Base-by-base conservation (phyloP, 2,888 invertebrate species). In the Monopis laevigella region DNA sequence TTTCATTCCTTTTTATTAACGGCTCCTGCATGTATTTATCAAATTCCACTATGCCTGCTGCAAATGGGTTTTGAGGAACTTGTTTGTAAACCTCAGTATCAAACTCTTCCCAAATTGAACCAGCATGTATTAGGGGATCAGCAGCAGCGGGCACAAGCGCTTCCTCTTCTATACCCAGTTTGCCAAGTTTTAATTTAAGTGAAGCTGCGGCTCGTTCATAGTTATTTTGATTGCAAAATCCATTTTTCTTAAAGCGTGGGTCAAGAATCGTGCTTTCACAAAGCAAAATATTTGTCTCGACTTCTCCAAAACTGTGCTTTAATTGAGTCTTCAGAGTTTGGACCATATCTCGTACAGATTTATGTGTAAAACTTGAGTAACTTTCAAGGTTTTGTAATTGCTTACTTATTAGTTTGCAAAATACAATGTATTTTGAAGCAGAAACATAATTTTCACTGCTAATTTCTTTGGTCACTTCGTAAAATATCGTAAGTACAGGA, bases 21-120 rank as follows among this genome's bases (percentile, higher is more conserved):
- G 46, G 48, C 43, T 51, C 49, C 27, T 26, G 24, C 2, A 50
- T 30, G 27, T 51, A 51, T 43, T 47, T 45, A 8, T 50, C 48
- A 6, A 48, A 40, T 17, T 50, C 49, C 0, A 45, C 42, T 19
- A 50, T 48, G 10, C 49, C 48, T 1, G 49, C 49, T 29, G 51
- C 51, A 39, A 43, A 44, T 5, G 46, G 39, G 39, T 48, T 49
- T 39, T 41, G 12, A 7, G 45, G 47, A 6, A 40, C 36, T 6
- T 45, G 14, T 36, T 8, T 18, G 10, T 6, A 10, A 7, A 29
- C 18, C 19, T 39, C 38, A 28, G 13, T 19, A 34, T 24, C 19
- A 24, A 27, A 34, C 14, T 39, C 19, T n/a, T 4, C 13, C 40
- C 21, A 43, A 36, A 28, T 36, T 28, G 28, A 28, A 28, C 12